Conservation (phyloP, 2,113 vertebrate species). For the Aramus guarauna region DNA sequence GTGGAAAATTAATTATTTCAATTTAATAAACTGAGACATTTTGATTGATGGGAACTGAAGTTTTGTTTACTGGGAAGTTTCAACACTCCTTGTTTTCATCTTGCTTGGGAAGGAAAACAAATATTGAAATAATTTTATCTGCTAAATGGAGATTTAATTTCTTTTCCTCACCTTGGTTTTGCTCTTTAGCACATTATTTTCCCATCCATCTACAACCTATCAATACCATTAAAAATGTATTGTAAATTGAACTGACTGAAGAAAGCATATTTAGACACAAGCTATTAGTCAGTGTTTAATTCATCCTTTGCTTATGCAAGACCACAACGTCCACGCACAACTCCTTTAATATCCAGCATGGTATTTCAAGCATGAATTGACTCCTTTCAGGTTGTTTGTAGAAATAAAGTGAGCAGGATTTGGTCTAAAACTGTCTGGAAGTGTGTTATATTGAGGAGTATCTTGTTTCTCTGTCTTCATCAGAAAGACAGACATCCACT, state of each 20-base stretch:
- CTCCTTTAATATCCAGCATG: background rate
- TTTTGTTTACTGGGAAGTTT: constrained; percentile 14
- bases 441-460: background rate
- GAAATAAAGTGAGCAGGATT: background rate
- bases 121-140: background rate
- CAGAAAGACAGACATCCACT: background rate
- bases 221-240: constrained; percentile 1
- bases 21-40: background rate
- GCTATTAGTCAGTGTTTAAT: background rate
- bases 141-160: constrained; percentile 11
- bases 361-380: background rate
- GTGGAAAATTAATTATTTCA: background rate
- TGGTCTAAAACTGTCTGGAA: background rate
- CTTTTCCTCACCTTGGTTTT: background rate
- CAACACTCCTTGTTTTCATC: background rate
- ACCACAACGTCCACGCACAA: background rate
- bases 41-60: background rate
- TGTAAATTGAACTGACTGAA: background rate
- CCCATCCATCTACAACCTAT: background rate
- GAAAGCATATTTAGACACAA: background rate
- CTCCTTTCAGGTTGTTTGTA: background rate
- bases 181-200: constrained; percentile 16
- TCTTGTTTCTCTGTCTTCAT: background rate
- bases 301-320: background rate
- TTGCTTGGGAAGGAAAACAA: background rate